Conservation (phyloP, 2,888 invertebrate genomes). For the Strigamia crassipes region DNA sequence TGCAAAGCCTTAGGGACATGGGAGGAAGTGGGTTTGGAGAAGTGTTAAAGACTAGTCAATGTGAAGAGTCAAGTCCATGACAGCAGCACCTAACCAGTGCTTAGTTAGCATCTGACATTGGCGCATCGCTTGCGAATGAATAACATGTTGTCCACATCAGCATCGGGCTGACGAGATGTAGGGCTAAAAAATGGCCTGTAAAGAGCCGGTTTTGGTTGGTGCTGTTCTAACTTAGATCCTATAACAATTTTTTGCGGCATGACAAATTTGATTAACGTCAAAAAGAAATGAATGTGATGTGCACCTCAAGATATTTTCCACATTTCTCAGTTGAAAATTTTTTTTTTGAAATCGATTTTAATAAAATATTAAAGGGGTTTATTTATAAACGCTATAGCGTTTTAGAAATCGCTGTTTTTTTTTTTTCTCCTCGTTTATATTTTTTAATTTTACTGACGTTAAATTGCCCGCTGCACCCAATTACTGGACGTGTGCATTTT, state of each 20-base stretch:
- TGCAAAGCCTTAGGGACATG: constrained; percentile 32
- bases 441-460: background rate
- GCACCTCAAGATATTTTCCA: constrained; percentile 1
- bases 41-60: constrained; percentile 28
- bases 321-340: background rate
- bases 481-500: background rate
- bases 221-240: background rate
- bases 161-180: background rate
- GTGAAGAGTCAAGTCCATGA: background rate
- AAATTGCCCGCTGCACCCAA: constrained; percentile 19
- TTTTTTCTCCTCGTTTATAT: background rate
- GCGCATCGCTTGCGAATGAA: background rate
- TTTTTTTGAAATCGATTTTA: background rate
- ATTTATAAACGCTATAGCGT: background rate
- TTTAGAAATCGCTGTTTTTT: background rate
- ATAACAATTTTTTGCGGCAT: background rate
- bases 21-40: constrained; percentile 17
- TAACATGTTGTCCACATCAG: background rate
- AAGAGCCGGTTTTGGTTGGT: background rate
- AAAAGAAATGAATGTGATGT: background rate
- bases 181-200: background rate
- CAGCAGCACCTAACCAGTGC: background rate
- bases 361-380: background rate
- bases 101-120: constrained; percentile 29
- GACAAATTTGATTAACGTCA: background rate